Base-by-base conservation (phyloP, 1,140 invertebrate species). In the Drosophila gunungcola region DNA sequence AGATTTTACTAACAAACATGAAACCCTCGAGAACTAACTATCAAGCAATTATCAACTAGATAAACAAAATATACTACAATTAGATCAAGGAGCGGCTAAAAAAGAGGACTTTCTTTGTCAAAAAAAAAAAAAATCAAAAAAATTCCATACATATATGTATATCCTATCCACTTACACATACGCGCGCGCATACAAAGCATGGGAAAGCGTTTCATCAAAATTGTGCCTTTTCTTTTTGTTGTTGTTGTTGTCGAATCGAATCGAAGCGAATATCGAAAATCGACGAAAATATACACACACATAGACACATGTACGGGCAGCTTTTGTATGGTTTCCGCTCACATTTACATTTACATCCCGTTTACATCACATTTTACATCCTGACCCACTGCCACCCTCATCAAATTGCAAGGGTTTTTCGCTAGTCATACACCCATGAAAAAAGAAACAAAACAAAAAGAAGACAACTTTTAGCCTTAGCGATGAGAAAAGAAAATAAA, bases 161-260 rank as follows among this genome's bases (percentile, higher is more conserved):
- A 52, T 52, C 49, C 49, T 52, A 36, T 52, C 49, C 49, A 52
- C 29, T 21, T 21, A 21, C 32, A 52, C 32, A 72, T 32, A 72
- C 43, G 53, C 53, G 45, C 55, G 42, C 65, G 52, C 45, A 72
- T 48, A 56, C 32, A 56, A 80, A 42, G 62, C 76, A 84, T 84
- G 55, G 82, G 78, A 86, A 70, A 88, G 83, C 84, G 85, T 88
- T 89, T 88, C 84, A 88, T 88, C 83, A 88, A 83, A 85, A 88
- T 88, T 85, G 83, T 88, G 83, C 83, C 83, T 88, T 88, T 88
- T 89, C 86, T 73, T 80, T 78, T 74, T 77, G 83, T 88, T 86
- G 80, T 88, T 88, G 83, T 83, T 88, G 82, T 77, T 77, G 73
- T 86, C 78, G 62, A 74, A 68, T 60, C 57, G 45, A 73, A 58